Evolutionary conservation across 2,797 vertebrate genomes (phyloP), one percentile per base, ranked within the genome.

Genomic region (Psittacula derbiana): DNA sequence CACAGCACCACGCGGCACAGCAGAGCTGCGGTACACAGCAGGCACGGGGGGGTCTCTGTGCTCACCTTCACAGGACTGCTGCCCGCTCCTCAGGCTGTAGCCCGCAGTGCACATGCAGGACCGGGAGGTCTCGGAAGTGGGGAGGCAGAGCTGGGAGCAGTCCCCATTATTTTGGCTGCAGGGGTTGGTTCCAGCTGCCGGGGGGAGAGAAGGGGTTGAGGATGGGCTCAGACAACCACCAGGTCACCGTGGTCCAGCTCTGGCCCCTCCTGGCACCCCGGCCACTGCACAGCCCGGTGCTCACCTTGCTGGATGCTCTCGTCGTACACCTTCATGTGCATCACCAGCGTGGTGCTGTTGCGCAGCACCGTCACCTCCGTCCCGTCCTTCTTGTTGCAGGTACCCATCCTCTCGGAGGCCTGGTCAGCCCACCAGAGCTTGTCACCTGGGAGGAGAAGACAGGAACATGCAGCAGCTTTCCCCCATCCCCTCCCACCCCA

Each of bases 361-460:
- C 99, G 96, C 69, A 99, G 98, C 89, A 98, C 98, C 41, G 98
- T 98, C 50, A 98, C 97, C 18, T 98, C 98, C 0, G 95, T 91
- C 25, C 99, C 99, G 0, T 99, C 98, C 8, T 98, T 98, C 98
- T 99, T 99, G 96, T 98, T 98, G 97, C 99, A 99, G 0, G 98
- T 99, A 82, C 99, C 99, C 93, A 99, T 98, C 96, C 99, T 99
- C 97, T 99, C 99, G 0, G 98, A 98, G 79, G 98, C 98, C 95
- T 99, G 99, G 94, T 99, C 99, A 4, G 99, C 99, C 99, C 99
- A 99, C 99, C 99, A 99, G 79, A 99, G 97, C 95, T 99, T 99
- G 96, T 99, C 97, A 16, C 98, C 99, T 99, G 95, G 8, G 19
- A 30, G 6, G 38, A 46, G 8, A 58, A 67, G 27, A 52, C 38